A percentile compares a stretch with the other conserved stretches of the same genome.
These are phyloP conservation scores for Phylloscopus whistleri DNA, from an alignment of 2,113 vertebrate species.

Conservation along the genomic window DNA sequence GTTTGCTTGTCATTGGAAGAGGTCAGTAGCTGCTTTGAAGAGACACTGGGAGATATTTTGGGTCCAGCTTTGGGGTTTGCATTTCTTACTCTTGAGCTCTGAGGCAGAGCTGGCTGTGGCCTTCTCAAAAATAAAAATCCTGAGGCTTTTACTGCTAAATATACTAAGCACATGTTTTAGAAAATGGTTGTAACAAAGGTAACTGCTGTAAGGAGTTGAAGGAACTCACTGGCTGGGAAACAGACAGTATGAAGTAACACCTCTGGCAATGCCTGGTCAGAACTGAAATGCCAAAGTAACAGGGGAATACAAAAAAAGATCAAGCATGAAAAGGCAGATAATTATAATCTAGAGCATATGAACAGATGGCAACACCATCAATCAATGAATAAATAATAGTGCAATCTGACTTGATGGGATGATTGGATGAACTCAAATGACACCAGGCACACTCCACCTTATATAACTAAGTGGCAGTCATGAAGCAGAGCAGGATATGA, in stretches of 20 bases:
- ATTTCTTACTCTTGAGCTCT: background rate
- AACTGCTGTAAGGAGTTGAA: background rate
- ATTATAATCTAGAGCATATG: constrained; percentile 34
- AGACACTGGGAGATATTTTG: background rate
- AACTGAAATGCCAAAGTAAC: constrained; percentile 14
- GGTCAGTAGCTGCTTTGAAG: background rate
- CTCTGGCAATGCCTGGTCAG: constrained; percentile 6
- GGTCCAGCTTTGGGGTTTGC: background rate
- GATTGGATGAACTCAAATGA: constrained; percentile 46
- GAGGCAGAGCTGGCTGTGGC: background rate
- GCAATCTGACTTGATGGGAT: constrained; percentile 21
- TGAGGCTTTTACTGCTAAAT: background rate
- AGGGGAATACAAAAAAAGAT: constrained; percentile 16
- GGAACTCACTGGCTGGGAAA: background rate
- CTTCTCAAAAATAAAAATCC: background rate
- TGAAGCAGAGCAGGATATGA: background rate
- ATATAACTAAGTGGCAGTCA: background rate
- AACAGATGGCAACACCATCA: constrained; percentile 51
- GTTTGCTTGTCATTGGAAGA: background rate
- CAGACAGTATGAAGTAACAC: background rate
- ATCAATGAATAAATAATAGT: constrained; percentile 59
- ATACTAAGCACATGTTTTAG: background rate
- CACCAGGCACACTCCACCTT: background rate
- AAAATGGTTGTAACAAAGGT: background rate
- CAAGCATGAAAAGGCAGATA: constrained; percentile 9